These are phyloP conservation scores for Microtus obscurus DNA, from an alignment of 2,797 vertebrate genomes.

Conservation along the genomic window DNA sequence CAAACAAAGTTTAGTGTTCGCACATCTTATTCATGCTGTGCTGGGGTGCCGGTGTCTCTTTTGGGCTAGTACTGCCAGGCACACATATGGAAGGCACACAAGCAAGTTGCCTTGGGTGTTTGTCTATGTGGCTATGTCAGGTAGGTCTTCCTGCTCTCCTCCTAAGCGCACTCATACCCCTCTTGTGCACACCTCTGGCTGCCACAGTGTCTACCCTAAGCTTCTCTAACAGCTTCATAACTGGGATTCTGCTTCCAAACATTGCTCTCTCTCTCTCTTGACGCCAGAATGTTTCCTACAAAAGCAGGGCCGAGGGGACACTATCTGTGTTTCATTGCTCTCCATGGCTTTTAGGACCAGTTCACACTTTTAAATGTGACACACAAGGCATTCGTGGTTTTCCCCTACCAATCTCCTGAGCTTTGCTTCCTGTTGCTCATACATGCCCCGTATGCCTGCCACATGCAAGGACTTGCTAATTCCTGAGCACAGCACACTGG, in stretches of 20 bases:
- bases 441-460: neutral
- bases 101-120: neutral
- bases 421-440: conserved; percentile 40
- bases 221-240: neutral
- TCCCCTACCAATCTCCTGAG: neutral
- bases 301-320: neutral
- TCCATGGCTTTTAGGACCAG: conserved; percentile 18
- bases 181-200: neutral
- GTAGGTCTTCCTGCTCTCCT: neutral
- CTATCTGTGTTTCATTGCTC: neutral
- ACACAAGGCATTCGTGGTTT: neutral
- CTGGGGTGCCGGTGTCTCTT: neutral
- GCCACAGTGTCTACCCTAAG: neutral
- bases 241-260: neutral
- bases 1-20: conserved; percentile 65
- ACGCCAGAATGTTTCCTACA: conserved; percentile 28
- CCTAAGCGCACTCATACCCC: neutral
- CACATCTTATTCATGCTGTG: conserved; percentile 63
- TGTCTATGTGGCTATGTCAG: neutral
- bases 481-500: neutral
- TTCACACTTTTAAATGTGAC: neutral
- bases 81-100: neutral
- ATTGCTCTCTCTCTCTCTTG: neutral
- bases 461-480: neutral
- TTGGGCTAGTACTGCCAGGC: neutral